Base-by-base conservation (phyloP, 2,113 vertebrate genomes). In the Lycocorax pyrrhopterus region DNA sequence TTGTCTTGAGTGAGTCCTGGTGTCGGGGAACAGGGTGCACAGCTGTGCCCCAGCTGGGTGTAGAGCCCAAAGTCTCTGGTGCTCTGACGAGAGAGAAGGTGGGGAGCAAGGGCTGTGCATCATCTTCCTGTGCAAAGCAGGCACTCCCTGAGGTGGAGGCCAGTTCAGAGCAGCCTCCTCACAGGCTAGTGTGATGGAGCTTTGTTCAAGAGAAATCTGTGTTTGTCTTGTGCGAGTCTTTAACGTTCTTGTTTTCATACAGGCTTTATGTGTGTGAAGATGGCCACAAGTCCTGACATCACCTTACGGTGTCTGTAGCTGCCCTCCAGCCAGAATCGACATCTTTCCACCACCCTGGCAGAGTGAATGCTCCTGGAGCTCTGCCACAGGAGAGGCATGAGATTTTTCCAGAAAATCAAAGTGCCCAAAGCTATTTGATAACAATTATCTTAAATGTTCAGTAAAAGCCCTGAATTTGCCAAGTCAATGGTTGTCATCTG, bases 61-160 rank as follows among this genome's bases (percentile, higher is more conserved):
- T 26, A 12, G 22, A 37, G 6, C 67, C 49, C 6, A 0, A 0
- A 0, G 20, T 30, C 6, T 16, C 0, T 0, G 19, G 19, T 27
- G 32, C 49, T 37, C 33, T 7, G 52, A 53, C 52, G 4, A 39
- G 67, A 37, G 53, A 15, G 35, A 13, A 55, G 25, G 21, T 49
- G 49, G 13, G 25, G 33, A 68, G 35, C 41, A 8, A 4, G 68
- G 27, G 30, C 49, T 4, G 2, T 4, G 29, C 3, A 0, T 10
- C 1, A 0, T 6, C 67, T 37, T 58, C 19, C n/a, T 30, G 63
- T 27, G 47, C 44, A 11, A 16, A 76, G 66, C 62, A 35, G 37
- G 30, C 52, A 10, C 33, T 32, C 8, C 19, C 69, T 27, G 51
- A 27, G 46, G 78, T 71, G 62, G 22, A 30, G 53, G 6, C 68